These are phyloP conservation scores for Porites evermanni DNA, from an alignment of 92 coral and sea anemone genomes.

Conservation along the genomic window DNA sequence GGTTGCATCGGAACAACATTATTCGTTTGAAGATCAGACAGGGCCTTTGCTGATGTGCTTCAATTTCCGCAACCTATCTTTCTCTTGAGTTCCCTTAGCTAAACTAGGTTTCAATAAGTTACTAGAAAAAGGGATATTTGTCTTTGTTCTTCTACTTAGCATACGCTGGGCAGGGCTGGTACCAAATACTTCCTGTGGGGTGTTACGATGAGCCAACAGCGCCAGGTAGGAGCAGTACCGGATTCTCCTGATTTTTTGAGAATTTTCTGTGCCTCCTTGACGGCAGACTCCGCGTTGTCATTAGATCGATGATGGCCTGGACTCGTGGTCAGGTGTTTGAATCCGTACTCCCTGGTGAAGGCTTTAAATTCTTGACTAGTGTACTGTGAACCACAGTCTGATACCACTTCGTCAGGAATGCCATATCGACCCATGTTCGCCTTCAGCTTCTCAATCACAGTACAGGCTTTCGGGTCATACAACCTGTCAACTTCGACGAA, in stretches of 20 bases:
- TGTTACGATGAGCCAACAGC: constrained; percentile 28
- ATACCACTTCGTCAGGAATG: constrained; percentile 35
- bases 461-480: constrained; percentile 7
- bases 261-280: constrained; percentile 41
- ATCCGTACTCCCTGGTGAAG: constrained; percentile 18
- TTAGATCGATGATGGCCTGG: constrained; percentile 39
- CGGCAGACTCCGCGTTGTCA: constrained; percentile 51
- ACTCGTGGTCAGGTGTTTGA: constrained; percentile 4
- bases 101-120: constrained; percentile 1
- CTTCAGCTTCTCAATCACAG: constrained; percentile 40
- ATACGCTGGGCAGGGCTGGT: constrained; percentile 48
- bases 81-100: not conserved
- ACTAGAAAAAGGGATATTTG: not conserved
- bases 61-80: not conserved
- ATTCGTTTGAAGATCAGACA: not conserved
- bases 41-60: constrained; percentile 13
- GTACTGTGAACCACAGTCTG: constrained; percentile 37
- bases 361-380: not conserved
- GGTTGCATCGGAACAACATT: constrained; percentile 29
- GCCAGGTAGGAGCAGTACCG: constrained; percentile 14
- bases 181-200: constrained; percentile 45
- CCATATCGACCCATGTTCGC: constrained; percentile 33
- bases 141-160: constrained; percentile 42
- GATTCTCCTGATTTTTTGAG: constrained; percentile 31
- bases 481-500: constrained; percentile 34